Base-by-base conservation (phyloP, 2,797 vertebrate species). In the Muscicapa comitata region DNA sequence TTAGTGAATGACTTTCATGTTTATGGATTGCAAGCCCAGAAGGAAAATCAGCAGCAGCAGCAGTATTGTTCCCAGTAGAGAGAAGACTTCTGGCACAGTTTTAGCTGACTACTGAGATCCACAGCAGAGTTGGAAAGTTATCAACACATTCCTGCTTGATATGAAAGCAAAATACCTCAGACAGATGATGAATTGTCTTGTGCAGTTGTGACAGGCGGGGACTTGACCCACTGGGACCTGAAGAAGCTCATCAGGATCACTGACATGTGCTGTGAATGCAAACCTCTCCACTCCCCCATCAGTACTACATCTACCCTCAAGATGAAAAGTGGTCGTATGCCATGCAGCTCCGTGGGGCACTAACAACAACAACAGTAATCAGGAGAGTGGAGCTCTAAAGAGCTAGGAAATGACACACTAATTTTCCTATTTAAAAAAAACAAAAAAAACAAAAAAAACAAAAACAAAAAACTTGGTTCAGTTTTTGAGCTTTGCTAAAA, bases 401-500 rank as follows among this genome's bases (percentile, higher is more conserved):
- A 84, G 38, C 29, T 86, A 17, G 45, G 45, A 71, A 54, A 40
- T 3, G 2, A 47, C 38, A 66, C 71, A 53, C 16, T 51, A 26
- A 25, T 73, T 88, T 82, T 93, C 17, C 40, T 74, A 5, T 66
- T 61, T 18, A 2, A 15, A 67, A n/a, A n/a, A n/a, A n/a, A n/a
- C n/a, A 59, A 70, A 75, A 31, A 19, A 25, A 54, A 28, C 35
- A 38, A 23, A 29, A 31, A 53, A 31, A 10, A 25, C 19, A 54
- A 25, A 14, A 14, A n/a, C 26, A 25, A 18, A 14, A n/a, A 26
- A 73, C 12, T 89, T 57, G 13, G 4, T 90, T 92, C 57, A 42
- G 63, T 79, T 92, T 86, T 57, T 90, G 70, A 79, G 43, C 51
- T 95, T 94, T 91, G 58, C 67, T 95, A 67, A 82, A 78, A 87